These are phyloP conservation scores for Otus scops DNA, from an alignment of 2,797 vertebrate genomes.

Conservation along the genomic window DNA sequence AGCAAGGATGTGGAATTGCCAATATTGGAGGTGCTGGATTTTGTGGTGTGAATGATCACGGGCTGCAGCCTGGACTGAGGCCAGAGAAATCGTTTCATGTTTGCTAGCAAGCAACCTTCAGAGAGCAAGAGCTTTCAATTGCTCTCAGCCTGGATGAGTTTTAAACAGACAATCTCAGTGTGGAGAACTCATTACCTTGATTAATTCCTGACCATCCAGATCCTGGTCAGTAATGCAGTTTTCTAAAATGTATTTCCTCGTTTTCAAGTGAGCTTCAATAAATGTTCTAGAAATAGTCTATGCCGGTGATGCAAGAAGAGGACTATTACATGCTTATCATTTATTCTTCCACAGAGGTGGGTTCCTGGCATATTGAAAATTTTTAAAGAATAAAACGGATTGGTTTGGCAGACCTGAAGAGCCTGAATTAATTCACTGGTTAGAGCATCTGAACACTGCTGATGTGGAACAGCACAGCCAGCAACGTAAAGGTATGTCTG, in stretches of 20 bases:
- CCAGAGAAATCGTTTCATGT: background rate
- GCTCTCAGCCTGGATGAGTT: background rate
- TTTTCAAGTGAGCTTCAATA: constrained; percentile 8
- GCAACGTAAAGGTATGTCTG: background rate
- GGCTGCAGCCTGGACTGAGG: constrained; percentile 16
- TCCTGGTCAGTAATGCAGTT: background rate
- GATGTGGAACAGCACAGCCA: background rate
- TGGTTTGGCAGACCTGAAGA: constrained; percentile 1
- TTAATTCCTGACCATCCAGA: constrained; percentile 6
- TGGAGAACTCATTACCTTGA: background rate
- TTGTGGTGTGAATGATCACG: background rate
- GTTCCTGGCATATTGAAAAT: background rate
- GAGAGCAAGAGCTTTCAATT: background rate
- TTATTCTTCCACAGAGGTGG: background rate
- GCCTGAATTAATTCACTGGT: background rate
- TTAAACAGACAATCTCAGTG: background rate
- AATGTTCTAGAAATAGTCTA: background rate
- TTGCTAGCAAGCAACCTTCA: background rate
- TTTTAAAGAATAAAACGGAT: background rate
- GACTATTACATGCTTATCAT: background rate
- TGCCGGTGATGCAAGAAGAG: background rate
- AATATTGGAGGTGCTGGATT: background rate
- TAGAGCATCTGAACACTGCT: background rate
- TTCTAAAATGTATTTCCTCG: background rate
- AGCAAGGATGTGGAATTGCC: background rate